Percentiles rank a stretch among this genome's conserved stretches.
Conservation (phyloP, 2,888 invertebrate species). For the Idaea aversata region DNA sequence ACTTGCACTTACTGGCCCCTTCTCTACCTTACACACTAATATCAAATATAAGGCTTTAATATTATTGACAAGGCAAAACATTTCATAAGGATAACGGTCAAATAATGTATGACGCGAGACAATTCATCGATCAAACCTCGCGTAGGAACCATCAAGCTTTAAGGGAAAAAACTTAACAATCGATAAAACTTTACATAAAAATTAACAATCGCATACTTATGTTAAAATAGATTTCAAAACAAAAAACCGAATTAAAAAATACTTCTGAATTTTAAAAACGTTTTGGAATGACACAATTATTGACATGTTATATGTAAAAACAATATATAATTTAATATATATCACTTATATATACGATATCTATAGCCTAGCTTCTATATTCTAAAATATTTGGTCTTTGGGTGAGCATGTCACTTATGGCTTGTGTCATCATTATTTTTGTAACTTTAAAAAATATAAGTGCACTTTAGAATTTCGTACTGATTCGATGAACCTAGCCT, state of each 20-base stretch:
- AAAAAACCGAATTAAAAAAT: slow-evolving; percentile 45
- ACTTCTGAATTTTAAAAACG: slow-evolving; percentile 38
- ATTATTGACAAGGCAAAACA: slow-evolving; percentile 59
- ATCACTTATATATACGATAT: slow-evolving; percentile 63
- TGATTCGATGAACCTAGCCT: slow-evolving; percentile 42
- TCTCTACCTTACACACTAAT: slow-evolving; percentile 61
- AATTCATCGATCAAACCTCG: slow-evolving; percentile 21
- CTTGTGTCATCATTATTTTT: slow-evolving; percentile 62
- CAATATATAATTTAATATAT: slow-evolving; percentile 44
- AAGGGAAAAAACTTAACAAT: slow-evolving; percentile 58
- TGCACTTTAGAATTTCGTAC: slow-evolving; percentile 74
- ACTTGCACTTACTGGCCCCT: slow-evolving; percentile 63
- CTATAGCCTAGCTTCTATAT: slow-evolving; percentile 71
- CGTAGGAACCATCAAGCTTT: slow-evolving; percentile 59
- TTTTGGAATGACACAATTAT: slow-evolving; percentile 54
- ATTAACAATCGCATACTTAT: slow-evolving; percentile 48
- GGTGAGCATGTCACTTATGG: slow-evolving; percentile 78
- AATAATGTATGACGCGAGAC: neutral
- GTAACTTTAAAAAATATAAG: slow-evolving; percentile 73
- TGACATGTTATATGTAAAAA: slow-evolving; percentile 44
- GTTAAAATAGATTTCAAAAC: slow-evolving; percentile 46
- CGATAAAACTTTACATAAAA: slow-evolving; percentile 60
- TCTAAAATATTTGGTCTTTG: slow-evolving; percentile 79
- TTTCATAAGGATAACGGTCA: slow-evolving; percentile 40
- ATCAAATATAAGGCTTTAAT: slow-evolving; percentile 56